Evolutionary conservation across 2,888 invertebrate species (phyloP), one percentile per base, ranked within the genome.

Genomic region (Petrophora chlorosata): DNA sequence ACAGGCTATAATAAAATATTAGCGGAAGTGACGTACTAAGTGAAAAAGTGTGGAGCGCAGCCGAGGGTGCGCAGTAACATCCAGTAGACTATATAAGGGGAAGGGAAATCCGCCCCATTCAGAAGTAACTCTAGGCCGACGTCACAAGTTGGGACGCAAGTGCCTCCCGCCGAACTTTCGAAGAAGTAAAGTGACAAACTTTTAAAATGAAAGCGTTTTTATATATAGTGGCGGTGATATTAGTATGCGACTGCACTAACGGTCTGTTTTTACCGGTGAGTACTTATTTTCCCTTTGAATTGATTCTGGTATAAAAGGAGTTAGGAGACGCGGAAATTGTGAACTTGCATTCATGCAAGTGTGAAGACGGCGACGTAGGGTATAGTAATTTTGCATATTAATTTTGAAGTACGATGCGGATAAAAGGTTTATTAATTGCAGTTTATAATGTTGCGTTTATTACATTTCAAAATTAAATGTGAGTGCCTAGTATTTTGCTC

Each of bases 211-310:
- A 73, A 79, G 63, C 69, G 12, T 67, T 86, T 54, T 57, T 83
- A 52, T 81, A 66, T 55, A 53, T 83, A 25, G 59, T 78, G 46
- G 79, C 77, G 34, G 65, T 73, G 32, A 67, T 82, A 32, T 57
- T 87, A 25, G 75, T 77, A 49, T 80, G 78, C 59, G 81, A 82
- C 58, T 67, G 73, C 53, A 79, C 76, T 36, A 76, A 73, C 59
- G 79, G 82, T 25, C 56, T 85, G 10, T 74, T 82, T 61, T 55
- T 87, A 34, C 86, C 88, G 77, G 89, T 89, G 58, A 88, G 89
- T 83, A 36, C 42, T 8, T 3, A 25, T n/a, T 8, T 4, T 3
- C 12, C 1, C 7, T 15, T 33, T 25, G 12, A 4, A 17, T 19
- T 19, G 5, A 16, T 1, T 1, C 10, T n/a, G 3, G 10, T 10